phyloP scores from a whole-genome alignment of 2,888 invertebrate species.

The Erynnis tages region DNA sequence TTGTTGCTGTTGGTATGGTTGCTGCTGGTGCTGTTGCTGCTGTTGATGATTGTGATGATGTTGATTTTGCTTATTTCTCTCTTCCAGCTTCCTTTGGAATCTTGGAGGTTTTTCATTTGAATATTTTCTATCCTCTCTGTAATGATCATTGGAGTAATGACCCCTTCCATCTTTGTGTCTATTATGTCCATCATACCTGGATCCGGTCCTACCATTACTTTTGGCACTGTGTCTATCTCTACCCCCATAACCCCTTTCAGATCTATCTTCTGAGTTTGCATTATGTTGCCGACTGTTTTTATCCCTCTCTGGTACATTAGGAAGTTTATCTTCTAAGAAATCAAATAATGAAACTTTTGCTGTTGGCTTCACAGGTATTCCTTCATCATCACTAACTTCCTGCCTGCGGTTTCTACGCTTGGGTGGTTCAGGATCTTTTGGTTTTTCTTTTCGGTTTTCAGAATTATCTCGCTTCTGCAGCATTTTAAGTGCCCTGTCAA shows the following conservation, averaged over 20 bases:
- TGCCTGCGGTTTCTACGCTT: slow-evolving; percentile 75
- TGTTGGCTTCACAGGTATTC: slow-evolving; percentile 86
- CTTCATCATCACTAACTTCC: slow-evolving; percentile 78
- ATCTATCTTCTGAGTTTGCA: slow-evolving; percentile 52
- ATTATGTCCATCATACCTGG: slow-evolving; percentile 57
- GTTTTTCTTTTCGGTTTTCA: slow-evolving; percentile 69
- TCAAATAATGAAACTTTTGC: slow-evolving; percentile 91
- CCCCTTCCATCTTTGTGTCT: slow-evolving; percentile 59
- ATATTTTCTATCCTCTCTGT: slow-evolving; percentile 67
- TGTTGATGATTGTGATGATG: slow-evolving; percentile 47
- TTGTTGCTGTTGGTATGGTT: slow-evolving; percentile 35
- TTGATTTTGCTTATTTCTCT: slow-evolving; percentile 67
- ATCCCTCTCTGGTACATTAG: slow-evolving; percentile 77
- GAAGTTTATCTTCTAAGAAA: slow-evolving; percentile 90
- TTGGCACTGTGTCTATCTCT: slow-evolving; percentile 62
- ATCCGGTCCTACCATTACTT: slow-evolving; percentile 54
- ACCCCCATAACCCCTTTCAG: slow-evolving; percentile 54
- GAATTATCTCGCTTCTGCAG: slow-evolving; percentile 82
- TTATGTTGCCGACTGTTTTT: slow-evolving; percentile 57
- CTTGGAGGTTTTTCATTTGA: slow-evolving; percentile 82
- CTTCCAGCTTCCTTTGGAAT: slow-evolving; percentile 81
- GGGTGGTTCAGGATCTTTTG: slow-evolving; percentile 64
- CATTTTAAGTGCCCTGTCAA: slow-evolving; percentile 86
- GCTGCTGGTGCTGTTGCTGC: slow-evolving; percentile 37
- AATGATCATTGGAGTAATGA: slow-evolving; percentile 63